Percentiles rank a stretch among this genome's conserved stretches.
These are phyloP conservation scores for Mellilla xanthometata DNA, from an alignment of 2,888 invertebrate species.

Conservation along the genomic window DNA sequence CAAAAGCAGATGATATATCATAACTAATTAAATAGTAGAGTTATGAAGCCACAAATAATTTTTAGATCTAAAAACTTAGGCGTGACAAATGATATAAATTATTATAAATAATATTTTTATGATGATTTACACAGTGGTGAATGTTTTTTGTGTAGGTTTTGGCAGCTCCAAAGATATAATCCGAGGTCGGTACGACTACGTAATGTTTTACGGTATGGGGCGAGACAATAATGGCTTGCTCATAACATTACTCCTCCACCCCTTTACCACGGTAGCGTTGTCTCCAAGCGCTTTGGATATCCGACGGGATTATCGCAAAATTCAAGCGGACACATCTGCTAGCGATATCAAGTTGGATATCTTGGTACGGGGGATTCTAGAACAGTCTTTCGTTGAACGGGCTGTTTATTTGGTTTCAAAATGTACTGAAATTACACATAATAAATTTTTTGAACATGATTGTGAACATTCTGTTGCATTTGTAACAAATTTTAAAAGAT, in stretches of 20 bases:
- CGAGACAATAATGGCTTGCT: conserved; percentile 83
- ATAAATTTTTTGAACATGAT: conserved; percentile 53
- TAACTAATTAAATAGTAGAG: conserved; percentile 19
- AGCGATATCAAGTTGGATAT: conserved; percentile 21
- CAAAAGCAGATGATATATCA: conserved; percentile 15
- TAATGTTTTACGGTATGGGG: conserved; percentile 83
- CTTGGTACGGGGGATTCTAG: conserved; percentile 59
- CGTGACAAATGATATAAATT: conserved; percentile 25
- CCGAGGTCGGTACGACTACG: conserved; percentile 70
- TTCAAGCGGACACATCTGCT: conserved; percentile 11
- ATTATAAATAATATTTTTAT: conserved; percentile 19
- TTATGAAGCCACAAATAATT: conserved; percentile 4
- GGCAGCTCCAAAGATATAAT: conserved; percentile 65
- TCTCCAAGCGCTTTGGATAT: conserved; percentile 51
- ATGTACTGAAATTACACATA: conserved; percentile 55
- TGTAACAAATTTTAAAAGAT: neutral
- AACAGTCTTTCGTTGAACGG: conserved; percentile 56
- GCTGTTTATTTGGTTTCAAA: conserved; percentile 60
- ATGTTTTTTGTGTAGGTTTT: conserved; percentile 47
- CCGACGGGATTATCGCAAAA: conserved; percentile 30
- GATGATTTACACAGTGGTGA: conserved; percentile 23
- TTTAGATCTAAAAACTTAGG: conserved; percentile 11
- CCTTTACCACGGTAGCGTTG: conserved; percentile 62
- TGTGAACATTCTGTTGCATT: conserved; percentile 46
- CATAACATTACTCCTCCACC: conserved; percentile 82